phyloP scores from a whole-genome alignment of 2,888 invertebrate species.

The Aleiodes leptofemur region DNA sequence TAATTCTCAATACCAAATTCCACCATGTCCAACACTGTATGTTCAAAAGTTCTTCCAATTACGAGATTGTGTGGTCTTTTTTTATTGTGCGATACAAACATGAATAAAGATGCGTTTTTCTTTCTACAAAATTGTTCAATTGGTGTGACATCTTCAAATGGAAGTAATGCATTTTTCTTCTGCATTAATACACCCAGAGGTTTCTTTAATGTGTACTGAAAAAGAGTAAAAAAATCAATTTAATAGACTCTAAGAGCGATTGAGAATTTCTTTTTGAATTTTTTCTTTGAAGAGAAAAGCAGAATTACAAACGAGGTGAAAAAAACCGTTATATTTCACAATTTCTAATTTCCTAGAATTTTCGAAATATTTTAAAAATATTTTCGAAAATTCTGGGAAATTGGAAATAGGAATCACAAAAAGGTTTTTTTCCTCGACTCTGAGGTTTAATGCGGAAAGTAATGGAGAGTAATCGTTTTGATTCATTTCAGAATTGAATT shows the following conservation, averaged over 20 bases:
- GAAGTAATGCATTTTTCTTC: conserved; percentile 91
- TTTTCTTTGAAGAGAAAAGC: too few relatives aligned
- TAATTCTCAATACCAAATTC: conserved; percentile 94
- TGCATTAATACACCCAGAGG: conserved; percentile 86
- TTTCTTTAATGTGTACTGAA: conserved; percentile 87
- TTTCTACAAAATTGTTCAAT: conserved; percentile 87
- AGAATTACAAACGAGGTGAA: too few relatives aligned
- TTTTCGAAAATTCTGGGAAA: too few relatives aligned
- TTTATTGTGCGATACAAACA: conserved; percentile 94
- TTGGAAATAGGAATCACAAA: too few relatives aligned
- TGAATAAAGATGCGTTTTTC: conserved; percentile 92
- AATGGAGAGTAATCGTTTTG: too few relatives aligned
- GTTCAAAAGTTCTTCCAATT: conserved; percentile 92
- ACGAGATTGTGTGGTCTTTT: conserved; percentile 96
- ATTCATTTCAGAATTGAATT: too few relatives aligned
- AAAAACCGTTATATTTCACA: too few relatives aligned
- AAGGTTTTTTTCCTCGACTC: too few relatives aligned
- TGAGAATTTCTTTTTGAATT: too few relatives aligned
- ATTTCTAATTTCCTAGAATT: too few relatives aligned
- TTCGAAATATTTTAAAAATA: too few relatives aligned
- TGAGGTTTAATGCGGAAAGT: too few relatives aligned
- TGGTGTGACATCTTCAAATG: conserved; percentile 93
- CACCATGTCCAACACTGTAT: conserved; percentile 95
- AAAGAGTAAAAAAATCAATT: conserved; percentile 30
- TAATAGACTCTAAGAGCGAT: neutral